These are phyloP conservation scores for Andricus quercusramuli DNA, from an alignment of 2,888 invertebrate species.

Conservation along the genomic window DNA sequence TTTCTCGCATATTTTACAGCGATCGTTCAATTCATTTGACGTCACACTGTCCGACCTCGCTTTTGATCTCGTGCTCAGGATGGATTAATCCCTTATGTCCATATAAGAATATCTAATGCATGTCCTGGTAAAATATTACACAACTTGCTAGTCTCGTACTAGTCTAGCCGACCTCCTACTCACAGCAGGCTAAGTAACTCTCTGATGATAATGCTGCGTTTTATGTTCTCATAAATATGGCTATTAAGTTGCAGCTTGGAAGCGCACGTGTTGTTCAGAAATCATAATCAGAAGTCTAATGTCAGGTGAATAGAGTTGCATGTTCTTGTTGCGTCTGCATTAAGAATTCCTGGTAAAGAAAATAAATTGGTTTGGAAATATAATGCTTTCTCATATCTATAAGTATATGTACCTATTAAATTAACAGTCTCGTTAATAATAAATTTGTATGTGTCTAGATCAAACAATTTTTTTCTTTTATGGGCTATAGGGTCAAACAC, in stretches of 20 bases:
- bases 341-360: neutral
- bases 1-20: slow-evolving; percentile 25
- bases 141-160: neutral
- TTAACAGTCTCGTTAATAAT: too few species aligned
- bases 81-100: slow-evolving; percentile 7
- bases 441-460: too few species aligned
- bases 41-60: neutral
- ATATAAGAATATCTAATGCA: slow-evolving; percentile 28
- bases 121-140: slow-evolving; percentile 12
- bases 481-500: too few species aligned
- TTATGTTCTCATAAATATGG: slow-evolving; percentile 58
- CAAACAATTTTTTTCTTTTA: too few species aligned
- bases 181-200: slow-evolving; percentile 21
- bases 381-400: too few species aligned
- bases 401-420: too few species aligned
- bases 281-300: slow-evolving; percentile 30
- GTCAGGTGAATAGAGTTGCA: slow-evolving; percentile 12
- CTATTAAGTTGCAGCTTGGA: slow-evolving; percentile 48
- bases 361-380: neutral
- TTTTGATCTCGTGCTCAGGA: neutral
- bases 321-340: neutral
- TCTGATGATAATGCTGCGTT: slow-evolving; percentile 53
- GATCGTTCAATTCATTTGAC: slow-evolving; percentile 29
- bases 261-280: slow-evolving; percentile 13
- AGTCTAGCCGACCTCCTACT: neutral